A percentile compares a stretch with the other conserved stretches of the same genome.
Conservation (phyloP, 2,797 vertebrate species). For the Xenops minutus region DNA sequence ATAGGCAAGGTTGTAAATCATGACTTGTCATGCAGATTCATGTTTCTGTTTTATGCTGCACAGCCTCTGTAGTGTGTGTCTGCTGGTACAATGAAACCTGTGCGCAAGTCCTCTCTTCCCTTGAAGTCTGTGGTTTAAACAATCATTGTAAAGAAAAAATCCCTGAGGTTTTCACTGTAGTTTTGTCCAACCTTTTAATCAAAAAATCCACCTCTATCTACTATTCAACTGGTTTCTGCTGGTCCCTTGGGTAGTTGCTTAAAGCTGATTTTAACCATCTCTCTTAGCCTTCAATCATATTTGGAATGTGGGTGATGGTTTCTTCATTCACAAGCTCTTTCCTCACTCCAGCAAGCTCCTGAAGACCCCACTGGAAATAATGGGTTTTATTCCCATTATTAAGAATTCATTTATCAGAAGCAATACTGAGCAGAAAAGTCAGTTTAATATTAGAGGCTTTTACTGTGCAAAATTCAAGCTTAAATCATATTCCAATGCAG, state of each 20-base stretch:
- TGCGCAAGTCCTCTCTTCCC: not conserved
- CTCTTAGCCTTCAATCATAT: not conserved
- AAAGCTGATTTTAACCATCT: not conserved
- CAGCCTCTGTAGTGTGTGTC: not conserved
- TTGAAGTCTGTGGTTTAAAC: constrained; percentile 8
- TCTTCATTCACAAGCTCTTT: constrained; percentile 44
- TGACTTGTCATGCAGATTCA: constrained; percentile 29
- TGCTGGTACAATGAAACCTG: constrained; percentile 17
- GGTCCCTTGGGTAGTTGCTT: constrained; percentile 12
- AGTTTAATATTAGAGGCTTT: constrained; percentile 16
- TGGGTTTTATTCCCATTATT: constrained; percentile 3
- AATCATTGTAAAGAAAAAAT: constrained; percentile 30
- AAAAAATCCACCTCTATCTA: constrained; percentile 1
- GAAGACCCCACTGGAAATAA: constrained; percentile 13
- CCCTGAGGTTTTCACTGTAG: not conserved
- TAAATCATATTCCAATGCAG: not conserved
- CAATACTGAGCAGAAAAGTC: not conserved
- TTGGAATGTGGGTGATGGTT: constrained; percentile 2
- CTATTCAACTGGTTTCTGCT: not conserved
- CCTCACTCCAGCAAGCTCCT: constrained; percentile 4
- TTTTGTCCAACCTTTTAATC: constrained; percentile 54
- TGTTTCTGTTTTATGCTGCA: constrained; percentile 7
- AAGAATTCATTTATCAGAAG: constrained; percentile 30
- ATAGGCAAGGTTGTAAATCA: constrained; percentile 24
- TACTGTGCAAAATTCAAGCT: constrained; percentile 6